These are phyloP conservation scores for Thalpophila matura DNA, from an alignment of 2,888 invertebrate species.

Conservation along the genomic window DNA sequence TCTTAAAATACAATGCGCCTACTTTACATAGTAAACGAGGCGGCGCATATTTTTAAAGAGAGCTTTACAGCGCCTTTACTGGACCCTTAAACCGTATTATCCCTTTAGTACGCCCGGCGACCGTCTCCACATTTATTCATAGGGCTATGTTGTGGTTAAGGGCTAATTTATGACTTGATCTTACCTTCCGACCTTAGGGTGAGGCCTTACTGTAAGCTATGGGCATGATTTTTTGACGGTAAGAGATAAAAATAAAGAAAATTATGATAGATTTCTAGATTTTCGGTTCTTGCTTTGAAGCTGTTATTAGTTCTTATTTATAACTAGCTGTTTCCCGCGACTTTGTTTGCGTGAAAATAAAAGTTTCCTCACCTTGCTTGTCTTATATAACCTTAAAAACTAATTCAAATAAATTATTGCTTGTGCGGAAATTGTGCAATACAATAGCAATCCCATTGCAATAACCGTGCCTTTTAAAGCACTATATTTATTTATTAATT, in stretches of 20 bases:
- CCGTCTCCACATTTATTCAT: constrained; percentile 53
- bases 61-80: constrained; percentile 32
- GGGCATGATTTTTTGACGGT: neutral
- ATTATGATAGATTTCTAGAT: too few relatives aligned
- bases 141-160: constrained; percentile 32
- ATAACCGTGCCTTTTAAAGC: too few relatives aligned
- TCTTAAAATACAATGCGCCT: constrained; percentile 46
- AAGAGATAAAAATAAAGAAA: neutral
- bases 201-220: constrained; percentile 4
- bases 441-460: too few relatives aligned
- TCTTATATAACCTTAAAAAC: too few relatives aligned
- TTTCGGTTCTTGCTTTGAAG: too few relatives aligned
- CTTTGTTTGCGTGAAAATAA: too few relatives aligned
- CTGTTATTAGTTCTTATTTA: too few relatives aligned
- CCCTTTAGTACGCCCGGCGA: constrained; percentile 21
- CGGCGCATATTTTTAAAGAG: constrained; percentile 45
- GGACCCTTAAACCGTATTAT: constrained; percentile 52
- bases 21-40: constrained; percentile 53
- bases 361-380: too few relatives aligned
- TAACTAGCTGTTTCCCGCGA: too few relatives aligned
- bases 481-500: too few relatives aligned
- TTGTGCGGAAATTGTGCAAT: too few relatives aligned
- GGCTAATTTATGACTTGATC: constrained; percentile 69
- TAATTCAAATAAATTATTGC: too few relatives aligned
- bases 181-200: constrained; percentile 32